Evolutionary conservation across 2,888 invertebrate species (phyloP).

Genomic region (Dinocampus coccinellae): DNA sequence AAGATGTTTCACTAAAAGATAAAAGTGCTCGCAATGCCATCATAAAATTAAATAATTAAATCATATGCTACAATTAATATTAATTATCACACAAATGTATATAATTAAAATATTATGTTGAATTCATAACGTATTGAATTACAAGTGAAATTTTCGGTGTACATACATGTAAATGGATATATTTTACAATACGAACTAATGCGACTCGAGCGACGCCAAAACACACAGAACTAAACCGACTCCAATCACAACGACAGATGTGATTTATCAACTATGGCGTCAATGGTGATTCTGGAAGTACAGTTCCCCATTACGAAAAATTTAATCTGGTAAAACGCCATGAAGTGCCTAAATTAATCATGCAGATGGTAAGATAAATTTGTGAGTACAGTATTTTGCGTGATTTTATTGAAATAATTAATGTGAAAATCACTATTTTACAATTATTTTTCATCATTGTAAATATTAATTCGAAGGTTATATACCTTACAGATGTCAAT

Average conservation of each 20-base stretch:
- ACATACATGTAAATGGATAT: neutral
- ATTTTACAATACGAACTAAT: too few species aligned
- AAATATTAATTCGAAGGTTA: conserved; percentile 11
- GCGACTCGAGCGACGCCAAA: conserved; percentile 6
- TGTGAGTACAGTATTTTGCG: neutral
- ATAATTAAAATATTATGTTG: neutral
- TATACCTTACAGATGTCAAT: conserved; percentile 13
- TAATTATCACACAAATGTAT: neutral
- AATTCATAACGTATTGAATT: neutral
- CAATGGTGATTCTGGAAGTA: conserved; percentile 26
- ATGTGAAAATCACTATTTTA: neutral
- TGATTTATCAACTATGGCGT: conserved; percentile 33
- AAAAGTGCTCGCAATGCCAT: conserved; percentile 56
- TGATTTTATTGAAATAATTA: neutral
- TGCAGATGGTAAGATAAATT: conserved; percentile 28
- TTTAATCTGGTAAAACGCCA: neutral
- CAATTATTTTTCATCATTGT: neutral
- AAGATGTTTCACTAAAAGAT: conserved; percentile 47
- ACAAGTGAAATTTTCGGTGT: neutral
- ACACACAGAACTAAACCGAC: neutral
- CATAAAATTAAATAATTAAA: neutral
- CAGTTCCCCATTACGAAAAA: conserved; percentile 4
- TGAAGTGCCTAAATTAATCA: conserved; percentile 10
- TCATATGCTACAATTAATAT: neutral
- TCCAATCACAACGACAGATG: conserved; percentile 2